Base-by-base conservation (phyloP, 2,888 invertebrate species). In the Eilema depressum region DNA sequence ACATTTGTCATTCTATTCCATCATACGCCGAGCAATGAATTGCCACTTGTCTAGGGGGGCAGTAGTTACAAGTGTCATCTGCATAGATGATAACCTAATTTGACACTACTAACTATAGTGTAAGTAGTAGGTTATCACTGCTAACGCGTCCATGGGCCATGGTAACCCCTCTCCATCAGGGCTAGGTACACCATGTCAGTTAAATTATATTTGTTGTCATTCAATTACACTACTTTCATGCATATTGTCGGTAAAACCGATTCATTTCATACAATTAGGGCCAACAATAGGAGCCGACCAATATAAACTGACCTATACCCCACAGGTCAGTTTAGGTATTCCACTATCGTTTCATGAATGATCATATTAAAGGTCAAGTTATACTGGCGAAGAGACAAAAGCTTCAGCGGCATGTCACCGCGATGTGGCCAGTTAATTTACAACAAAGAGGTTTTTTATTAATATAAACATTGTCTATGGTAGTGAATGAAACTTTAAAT, bases 361-460 rank as follows among this genome's bases (percentile, higher is more conserved):
- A 70, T 62, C 26, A 62, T 68, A 68, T 69, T 37, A 60, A 0
- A n/a, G 74, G 28, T 83, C 71, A 68, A 63, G 41, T 68, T 71
- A 47, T 37, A 26, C 30, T 71, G 72, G 81, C 53, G 11, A 12
- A n/a, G 20, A 10, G 41, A 74, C 69, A 61, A 74, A 61, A 74
- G 71, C n/a, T 62, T 74, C 61, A 64, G 63, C 59, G 26, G 66
- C 33, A 65, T 69, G 25, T 64, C 59, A 69, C 30, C 68, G 64
- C 63, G 82, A 69, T 76, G 70, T 76, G 85, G 83, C 63, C 74
- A 74, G 77, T 84, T 82, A 81, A 82, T 83, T 82, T 78, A 65
- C 74, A 69, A 82, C 80, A 84, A 78, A 76, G 70, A 67, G 68
- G 63, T 79, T 12, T 33, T 82, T 78, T 69, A 76, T 79, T 76